Conservation (phyloP, 2,113 vertebrate species). For the Fulmarus glacialis region DNA sequence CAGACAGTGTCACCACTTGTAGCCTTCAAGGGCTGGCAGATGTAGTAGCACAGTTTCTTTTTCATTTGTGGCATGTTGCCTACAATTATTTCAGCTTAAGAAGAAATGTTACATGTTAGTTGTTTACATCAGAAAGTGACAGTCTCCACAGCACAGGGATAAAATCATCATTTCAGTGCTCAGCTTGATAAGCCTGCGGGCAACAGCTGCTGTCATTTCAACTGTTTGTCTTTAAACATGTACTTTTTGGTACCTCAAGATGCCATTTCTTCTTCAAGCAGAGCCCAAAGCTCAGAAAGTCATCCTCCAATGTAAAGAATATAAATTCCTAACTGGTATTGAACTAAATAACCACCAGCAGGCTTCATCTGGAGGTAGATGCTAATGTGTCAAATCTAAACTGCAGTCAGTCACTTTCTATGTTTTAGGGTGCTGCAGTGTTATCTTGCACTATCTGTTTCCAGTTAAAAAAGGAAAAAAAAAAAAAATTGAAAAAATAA, state of each 20-base stretch:
- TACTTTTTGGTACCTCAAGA: slow-evolving; percentile 15
- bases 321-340: not conserved
- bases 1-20: not conserved
- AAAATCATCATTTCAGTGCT: slow-evolving; percentile 12
- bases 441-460: not conserved
- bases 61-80: not conserved
- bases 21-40: slow-evolving; percentile 18
- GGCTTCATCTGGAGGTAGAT: not conserved
- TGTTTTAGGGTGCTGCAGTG: not conserved
- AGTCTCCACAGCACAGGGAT: not conserved
- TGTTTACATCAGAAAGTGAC: slow-evolving; percentile 22
- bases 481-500: not conserved
- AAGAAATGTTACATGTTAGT: not conserved
- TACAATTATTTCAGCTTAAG: slow-evolving; percentile 17
- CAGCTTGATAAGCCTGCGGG: slow-evolving; percentile 9
- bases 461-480: not conserved
- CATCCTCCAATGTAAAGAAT: not conserved
- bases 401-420: not conserved
- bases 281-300: not conserved
- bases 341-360: not conserved
- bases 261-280: not conserved
- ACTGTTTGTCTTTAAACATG: slow-evolving; percentile 3
- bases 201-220: slow-evolving; percentile 53
- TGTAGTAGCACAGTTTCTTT: not conserved
- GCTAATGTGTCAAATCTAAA: not conserved